Base-by-base conservation (phyloP, 2,797 vertebrate genomes). In the Periparus ater region DNA sequence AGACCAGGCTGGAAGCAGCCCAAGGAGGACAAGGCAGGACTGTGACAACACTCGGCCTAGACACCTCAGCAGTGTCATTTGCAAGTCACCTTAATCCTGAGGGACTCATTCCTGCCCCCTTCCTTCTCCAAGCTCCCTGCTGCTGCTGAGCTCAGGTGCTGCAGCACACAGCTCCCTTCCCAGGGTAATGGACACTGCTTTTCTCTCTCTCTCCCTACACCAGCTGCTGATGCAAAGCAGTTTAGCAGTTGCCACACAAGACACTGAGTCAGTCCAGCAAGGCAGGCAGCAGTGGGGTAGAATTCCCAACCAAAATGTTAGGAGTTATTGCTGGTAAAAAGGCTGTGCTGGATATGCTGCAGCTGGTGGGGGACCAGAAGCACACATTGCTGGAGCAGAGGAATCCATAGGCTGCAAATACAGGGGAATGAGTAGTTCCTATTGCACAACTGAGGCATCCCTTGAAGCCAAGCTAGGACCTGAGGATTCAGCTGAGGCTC, bases 361-460 rank as follows among this genome's bases (percentile, higher is more conserved):
- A 81, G 3, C 1, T 50, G 23, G 16, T 17, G 16, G 14, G 32
- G 17, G 9, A 10, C 2, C 61, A 75, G 71, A 66, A 71, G 16
- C 22, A 48, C 34, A 22, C 2, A 1, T 12, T 47, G 18, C 42
- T 13, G 20, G 30, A 27, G 6, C 21, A 34, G 20, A 34, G 0
- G 4, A 61, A 32, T 21, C 26, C 55, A 25, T 10, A 54, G 47
- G 13, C 26, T 70, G 68, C 66, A 85, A 72, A 83, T 26, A 54
- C 0, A n/a, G 22, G 17, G 45, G 8, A n/a, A 48, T 1, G 0
- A 42, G 11, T 5, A 32, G 6, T 2, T 84, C 14, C 67, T 67
- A 27, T 2, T 30, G 22, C 20, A 20, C 1, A 6, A 13, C 57
- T 44, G 30, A 51, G 45, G 27, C 54, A 42, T 47, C 22, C 8